A percentile compares a stretch with the other conserved stretches of the same genome.
These are phyloP conservation scores for Clusia tigrina DNA, from an alignment of 2,888 invertebrate genomes.

Conservation along the genomic window DNA sequence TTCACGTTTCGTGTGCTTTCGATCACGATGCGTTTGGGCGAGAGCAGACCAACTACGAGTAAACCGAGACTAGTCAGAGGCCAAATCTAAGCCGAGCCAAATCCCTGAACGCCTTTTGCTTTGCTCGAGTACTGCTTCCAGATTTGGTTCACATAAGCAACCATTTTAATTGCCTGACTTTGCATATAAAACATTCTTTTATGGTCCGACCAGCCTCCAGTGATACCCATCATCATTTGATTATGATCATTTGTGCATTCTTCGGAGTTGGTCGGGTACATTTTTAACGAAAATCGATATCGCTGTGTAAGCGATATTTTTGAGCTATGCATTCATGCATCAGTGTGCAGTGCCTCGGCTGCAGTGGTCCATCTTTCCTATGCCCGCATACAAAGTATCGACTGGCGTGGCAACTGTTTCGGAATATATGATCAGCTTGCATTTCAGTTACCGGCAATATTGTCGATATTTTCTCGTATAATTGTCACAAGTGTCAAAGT, in stretches of 20 bases:
- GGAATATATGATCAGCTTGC: background rate
- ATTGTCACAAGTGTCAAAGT: too few species aligned
- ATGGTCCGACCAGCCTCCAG: too few species aligned
- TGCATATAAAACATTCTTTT: background rate
- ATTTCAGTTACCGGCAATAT: background rate
- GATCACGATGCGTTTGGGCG: too few species aligned
- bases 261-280: background rate
- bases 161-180: background rate
- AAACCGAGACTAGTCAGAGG: too few species aligned
- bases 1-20: background rate
- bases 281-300: background rate
- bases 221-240: background rate
- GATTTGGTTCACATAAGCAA: background rate
- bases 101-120: too few species aligned
- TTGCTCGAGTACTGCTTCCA: too few species aligned
- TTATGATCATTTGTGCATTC: background rate
- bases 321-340: background rate
- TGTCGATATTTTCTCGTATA: too few species aligned
- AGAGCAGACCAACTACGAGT: too few species aligned
- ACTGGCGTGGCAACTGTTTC: too few species aligned
- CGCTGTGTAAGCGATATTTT: background rate
- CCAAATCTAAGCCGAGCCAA: too few species aligned
- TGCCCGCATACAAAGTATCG: too few species aligned
- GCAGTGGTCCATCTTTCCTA: too few species aligned
- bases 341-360: background rate